Evolutionary conservation across 1,140 invertebrate genomes (phyloP), one percentile per base, ranked within the genome.

Genomic region (Cherax quadricarinatus): DNA sequence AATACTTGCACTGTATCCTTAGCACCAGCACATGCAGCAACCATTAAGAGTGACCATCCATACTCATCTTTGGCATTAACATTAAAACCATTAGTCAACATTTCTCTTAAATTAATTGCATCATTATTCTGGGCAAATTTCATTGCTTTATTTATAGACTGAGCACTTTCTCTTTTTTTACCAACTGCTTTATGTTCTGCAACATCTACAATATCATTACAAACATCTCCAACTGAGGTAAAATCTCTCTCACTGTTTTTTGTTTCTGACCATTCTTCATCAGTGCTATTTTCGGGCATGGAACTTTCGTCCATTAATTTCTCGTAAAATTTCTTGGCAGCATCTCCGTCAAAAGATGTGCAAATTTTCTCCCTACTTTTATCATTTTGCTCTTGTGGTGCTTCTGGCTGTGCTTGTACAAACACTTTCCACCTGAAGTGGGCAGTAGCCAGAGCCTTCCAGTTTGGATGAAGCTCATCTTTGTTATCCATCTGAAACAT

Each of bases 21-120:
- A 30, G 90, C 84, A 24, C 90, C 90, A 73, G 84, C 90, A 87
- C 90, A 91, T 14, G 90, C 83, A 30, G 90, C 84, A 24, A 91
- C 84, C 90, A 91, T 91, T 0, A 91, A 84, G 1, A 91, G 85
- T 53, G 90, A 86, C 90, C 90, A 91, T 30, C 90, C 90, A 82
- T 73, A 82, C 48, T 81, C 84, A 87, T 91, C 90, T 70, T 86
- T 81, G 57, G 84, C 66, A 73, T 91, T 91, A 4, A 91, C 84
- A 81, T 82, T 73, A 14, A 91, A 57, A 21, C 90, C 84, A 53
- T 21, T n/a, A 4, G 86, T 51, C n/a, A 91, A 30, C 60, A 91
- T 70, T 62, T 66, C 9, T 41, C 53, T 57, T 10, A 91, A 51
- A 80, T 9, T 24, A 30, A 30, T 60, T 0, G 18, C 70, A 30